Evolutionary conservation across 1,140 invertebrate genomes (phyloP), one percentile per base, ranked within the genome.

Genomic region (Hycleus cichorii): DNA sequence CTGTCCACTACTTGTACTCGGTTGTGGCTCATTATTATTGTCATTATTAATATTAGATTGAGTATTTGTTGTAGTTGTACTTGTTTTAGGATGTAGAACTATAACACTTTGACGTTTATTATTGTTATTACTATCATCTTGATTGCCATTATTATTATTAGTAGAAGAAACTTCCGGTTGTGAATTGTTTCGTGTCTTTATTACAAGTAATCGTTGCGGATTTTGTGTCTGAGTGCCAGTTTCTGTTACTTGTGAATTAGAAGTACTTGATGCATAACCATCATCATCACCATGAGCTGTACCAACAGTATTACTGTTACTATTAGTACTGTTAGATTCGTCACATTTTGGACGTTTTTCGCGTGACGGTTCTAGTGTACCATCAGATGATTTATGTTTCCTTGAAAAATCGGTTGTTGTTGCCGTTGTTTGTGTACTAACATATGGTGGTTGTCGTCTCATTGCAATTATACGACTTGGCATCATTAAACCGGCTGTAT

Each of bases 391-490:
- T 52, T 68, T 66, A 39, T 67, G 64, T 49, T 68, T 68, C 25
- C 65, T 47, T 6, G 64, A 63, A 18, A 18, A 18, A 32, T 32
- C 32, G 4, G 32, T 32, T 0, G 32, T 7, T 32, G 64, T 66
- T 49, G 32, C 7, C 1, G 32, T 7, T 32, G 64, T 66, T 49
- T 68, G 66, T 12, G 64, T 68, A 10, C 60, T 57, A 61, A 50
- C 49, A 57, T 64, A 12, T 11, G 57, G 57, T 3, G 64, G 64
- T 57, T 64, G 65, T 45, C 53, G 60, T 24, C 52, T 57, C 38
- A 66, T 60, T 10, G 64, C 59, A 32, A 68, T 59, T 44, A 68
- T 66, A 11, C 64, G 54, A 50, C 66, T 68, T 9, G 66, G 66
- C 27, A 63, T 64, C 5, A 68, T 57, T 6, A 68, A 47, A n/a